Percentiles rank a stretch among this genome's conserved stretches.
Conservation (phyloP, 2,888 invertebrate species). For the Pyrrhia umbra region DNA sequence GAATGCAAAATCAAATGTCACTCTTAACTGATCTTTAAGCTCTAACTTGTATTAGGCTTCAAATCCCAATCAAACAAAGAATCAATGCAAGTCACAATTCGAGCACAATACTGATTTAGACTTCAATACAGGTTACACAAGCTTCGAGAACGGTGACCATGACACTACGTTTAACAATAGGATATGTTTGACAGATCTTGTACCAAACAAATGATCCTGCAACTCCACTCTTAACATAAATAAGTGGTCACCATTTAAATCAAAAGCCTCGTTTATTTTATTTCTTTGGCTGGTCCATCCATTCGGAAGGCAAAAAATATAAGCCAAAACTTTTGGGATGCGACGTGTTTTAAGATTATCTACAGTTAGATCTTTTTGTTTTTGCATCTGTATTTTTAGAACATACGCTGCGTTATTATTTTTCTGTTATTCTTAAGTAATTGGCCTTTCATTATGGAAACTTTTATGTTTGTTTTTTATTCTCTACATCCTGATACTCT, state of each 20-base stretch:
- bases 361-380: slow-evolving; percentile 6
- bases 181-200: slow-evolving; percentile 28
- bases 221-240: slow-evolving; percentile 12
- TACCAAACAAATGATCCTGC: slow-evolving; percentile 17
- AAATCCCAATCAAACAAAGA: slow-evolving; percentile 3
- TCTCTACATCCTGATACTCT: not conserved
- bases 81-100: slow-evolving; percentile 18
- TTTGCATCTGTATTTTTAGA: not conserved
- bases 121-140: slow-evolving; percentile 25
- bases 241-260: slow-evolving; percentile 19
- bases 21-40: slow-evolving; percentile 26
- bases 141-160: slow-evolving; percentile 35
- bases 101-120: slow-evolving; percentile 19
- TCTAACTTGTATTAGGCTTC: slow-evolving; percentile 18
- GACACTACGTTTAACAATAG: slow-evolving; percentile 22
- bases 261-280: slow-evolving; percentile 18
- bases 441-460: not conserved
- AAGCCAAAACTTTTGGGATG: not conserved
- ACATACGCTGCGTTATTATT: not conserved
- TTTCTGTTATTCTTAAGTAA: not conserved
- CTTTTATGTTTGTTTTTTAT: not conserved
- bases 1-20: slow-evolving; percentile 22
- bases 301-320: slow-evolving; percentile 8
- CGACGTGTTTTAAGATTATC: slow-evolving; percentile 2
- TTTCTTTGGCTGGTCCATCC: not conserved